Base-by-base conservation (phyloP, 2,113 vertebrate genomes). In the Propithecus coquereli region DNA sequence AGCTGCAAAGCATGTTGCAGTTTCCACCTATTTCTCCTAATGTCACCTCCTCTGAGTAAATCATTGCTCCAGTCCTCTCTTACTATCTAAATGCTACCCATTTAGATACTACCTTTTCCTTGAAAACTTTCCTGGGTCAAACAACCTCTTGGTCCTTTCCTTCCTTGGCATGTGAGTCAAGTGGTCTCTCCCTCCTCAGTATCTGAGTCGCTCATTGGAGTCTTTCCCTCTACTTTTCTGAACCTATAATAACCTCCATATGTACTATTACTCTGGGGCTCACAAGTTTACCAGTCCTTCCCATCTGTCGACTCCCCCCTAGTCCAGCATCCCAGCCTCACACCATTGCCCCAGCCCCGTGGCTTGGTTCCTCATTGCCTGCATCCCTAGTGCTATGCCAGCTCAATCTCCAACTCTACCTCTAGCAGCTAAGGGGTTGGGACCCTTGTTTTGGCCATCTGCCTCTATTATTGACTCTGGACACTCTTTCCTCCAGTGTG, bases 391-490 rank as follows among this genome's bases (percentile, higher is more conserved):
- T 50, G 17, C 25, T 43, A 57, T 32, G 23, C 32, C 27, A 65
- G 9, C 40, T 90, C n/a, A 40, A 27, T 71, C 83, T 65, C 50
- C 45, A 84, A 8, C 59, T 87, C 82, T 22, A 25, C 32, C 14
- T 65, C 30, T 82, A 59, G 22, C 34, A 83, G 27, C 23, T 47
- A 37, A 50, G 71, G 34, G 7, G 27, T 5, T 68, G 70, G 47
- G 80, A 37, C 12, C 82, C 45, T 16, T 68, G 45, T 32, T 73
- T 22, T 54, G 32, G 68, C 18, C 14, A 52, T 13, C 16, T 5
- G 2, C 5, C 30, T 30, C 23, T 30, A 23, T 37, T 61, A 4
- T 2, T 3, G 17, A 79, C 2, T 43, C 5, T 0, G 0, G 4
- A 82, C 7, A 43, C 13, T 7, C 47, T 57, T 80, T 54, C 68